Evolutionary conservation across 2,113 vertebrate genomes (phyloP).

Genomic region (Herpailurus yagouaroundi): DNA sequence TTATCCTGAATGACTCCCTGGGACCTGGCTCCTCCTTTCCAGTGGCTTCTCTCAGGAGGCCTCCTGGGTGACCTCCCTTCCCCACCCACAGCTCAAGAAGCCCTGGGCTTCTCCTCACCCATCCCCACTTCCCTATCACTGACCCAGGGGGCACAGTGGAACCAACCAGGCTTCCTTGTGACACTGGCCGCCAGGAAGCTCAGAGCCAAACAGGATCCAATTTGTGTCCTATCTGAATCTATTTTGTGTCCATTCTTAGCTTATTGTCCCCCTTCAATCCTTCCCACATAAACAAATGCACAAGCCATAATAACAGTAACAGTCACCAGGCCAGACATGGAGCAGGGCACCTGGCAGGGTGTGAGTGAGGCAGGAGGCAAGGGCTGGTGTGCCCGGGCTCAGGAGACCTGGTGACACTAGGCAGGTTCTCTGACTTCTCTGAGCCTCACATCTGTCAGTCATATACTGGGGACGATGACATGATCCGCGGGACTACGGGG

Average conservation of each 20-base stretch:
- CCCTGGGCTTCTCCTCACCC: neutral
- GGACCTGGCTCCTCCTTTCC: neutral
- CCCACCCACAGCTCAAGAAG: neutral
- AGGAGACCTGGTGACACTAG: neutral
- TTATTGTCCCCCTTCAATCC: neutral
- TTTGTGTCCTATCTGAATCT: neutral
- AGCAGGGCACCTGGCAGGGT: neutral
- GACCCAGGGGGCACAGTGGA: neutral
- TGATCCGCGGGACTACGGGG: neutral
- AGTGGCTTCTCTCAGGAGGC: neutral
- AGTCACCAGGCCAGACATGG: neutral
- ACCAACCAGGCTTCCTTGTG: neutral
- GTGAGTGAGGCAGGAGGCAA: neutral
- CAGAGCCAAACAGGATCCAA: neutral
- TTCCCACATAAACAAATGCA: neutral
- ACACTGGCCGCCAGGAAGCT: neutral
- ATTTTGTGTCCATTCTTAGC: neutral
- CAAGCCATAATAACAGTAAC: neutral
- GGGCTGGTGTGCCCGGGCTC: neutral
- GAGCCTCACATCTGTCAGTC: neutral
- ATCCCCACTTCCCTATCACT: neutral
- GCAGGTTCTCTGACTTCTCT: neutral
- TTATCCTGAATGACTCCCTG: neutral
- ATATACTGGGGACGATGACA: neutral
- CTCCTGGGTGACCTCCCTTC: neutral